These are phyloP conservation scores for Coregonus suidteri DNA, from an alignment of 2,797 vertebrate species.

Conservation along the genomic window DNA sequence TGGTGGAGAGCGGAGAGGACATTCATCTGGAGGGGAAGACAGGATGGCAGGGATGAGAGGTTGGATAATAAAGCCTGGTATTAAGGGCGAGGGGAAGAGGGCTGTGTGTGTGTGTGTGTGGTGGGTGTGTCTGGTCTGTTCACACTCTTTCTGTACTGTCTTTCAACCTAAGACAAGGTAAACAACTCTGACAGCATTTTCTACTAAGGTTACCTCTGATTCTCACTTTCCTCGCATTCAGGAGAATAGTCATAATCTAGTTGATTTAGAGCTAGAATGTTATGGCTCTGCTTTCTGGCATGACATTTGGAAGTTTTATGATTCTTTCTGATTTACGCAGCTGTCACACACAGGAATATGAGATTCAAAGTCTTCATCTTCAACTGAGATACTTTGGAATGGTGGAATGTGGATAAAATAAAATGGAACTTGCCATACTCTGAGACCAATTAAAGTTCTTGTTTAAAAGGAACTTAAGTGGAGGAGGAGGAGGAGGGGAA, in stretches of 20 bases:
- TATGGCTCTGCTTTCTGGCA: not conserved
- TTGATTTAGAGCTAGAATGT: not conserved
- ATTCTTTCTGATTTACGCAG: not conserved
- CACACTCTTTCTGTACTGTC: slow-evolving; percentile 51
- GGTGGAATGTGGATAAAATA: not conserved
- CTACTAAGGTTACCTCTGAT: not conserved
- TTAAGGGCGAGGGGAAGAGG: slow-evolving; percentile 63
- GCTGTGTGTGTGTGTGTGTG: slow-evolving; percentile 15
- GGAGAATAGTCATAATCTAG: not conserved
- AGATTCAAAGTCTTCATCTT: slow-evolving; percentile 1
- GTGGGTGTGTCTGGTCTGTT: slow-evolving; percentile 10
- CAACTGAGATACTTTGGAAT: slow-evolving; percentile 5
- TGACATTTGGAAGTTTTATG: not conserved
- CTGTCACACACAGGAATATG: not conserved
- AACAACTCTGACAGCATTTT: slow-evolving; percentile 1
- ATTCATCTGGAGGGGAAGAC: slow-evolving; percentile 71
- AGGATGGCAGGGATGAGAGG: slow-evolving; percentile 68
- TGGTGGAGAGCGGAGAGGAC: slow-evolving; percentile 68
- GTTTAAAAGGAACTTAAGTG: slow-evolving; percentile 60
- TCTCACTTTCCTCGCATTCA: not conserved
- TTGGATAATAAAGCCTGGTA: slow-evolving; percentile 71
- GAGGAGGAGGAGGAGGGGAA: slow-evolving; percentile 65
- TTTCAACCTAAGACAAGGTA: not conserved
- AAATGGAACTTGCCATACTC: slow-evolving; percentile 50
- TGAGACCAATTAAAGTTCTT: slow-evolving; percentile 69